Evolutionary conservation across 2,113 vertebrate species (phyloP), one percentile per base, ranked within the genome.

Genomic region (Peromyscus polionotus): DNA sequence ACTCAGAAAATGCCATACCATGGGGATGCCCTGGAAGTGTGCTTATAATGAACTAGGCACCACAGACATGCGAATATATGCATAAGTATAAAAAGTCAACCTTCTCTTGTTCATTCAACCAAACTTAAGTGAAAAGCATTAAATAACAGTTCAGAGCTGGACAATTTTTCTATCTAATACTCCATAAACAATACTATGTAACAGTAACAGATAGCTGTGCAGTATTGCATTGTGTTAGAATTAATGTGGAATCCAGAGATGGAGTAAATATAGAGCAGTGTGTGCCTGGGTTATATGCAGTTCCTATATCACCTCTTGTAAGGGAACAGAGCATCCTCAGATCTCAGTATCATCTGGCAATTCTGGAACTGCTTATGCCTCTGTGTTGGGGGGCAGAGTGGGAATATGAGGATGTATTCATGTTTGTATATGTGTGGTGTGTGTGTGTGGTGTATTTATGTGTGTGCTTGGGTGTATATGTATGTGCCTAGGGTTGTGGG

Each of bases 1-100:
- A 70, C 36, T 93, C 7, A 63, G 45, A 84, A 96, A 95, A 80
- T 80, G 61, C 24, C 75, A 95, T 57, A 45, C 7, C 1, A 4
- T 51, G 22, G 19, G 65, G 88, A 65, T 90, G 10, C 14, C 20
- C 54, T 95, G 17, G 31, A 79, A 77, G 13, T 48, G 0, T 90
- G 33, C 9, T 61, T 73, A 8, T 76, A 59, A 67, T 61, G 83
- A 88, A 51, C 4, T 13, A 70, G 48, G 11, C 2, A 4, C 13
- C 14, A 5, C 1, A 4, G 24, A 13, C 45, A 5, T 70, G 0
- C 0, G 2, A 1, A 33, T 11, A 31, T 31, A 67, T 65, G 26
- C 1, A 67, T 39, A 48, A 10, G 12, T 28, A 5, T 31, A 33
- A 33, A 10, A 11, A 26, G 24, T 89, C 12, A 26, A 14, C 5